A percentile compares a stretch with the other conserved stretches of the same genome.
Conservation (phyloP, 2,888 invertebrate species). For the Hypercompe scribonia region DNA sequence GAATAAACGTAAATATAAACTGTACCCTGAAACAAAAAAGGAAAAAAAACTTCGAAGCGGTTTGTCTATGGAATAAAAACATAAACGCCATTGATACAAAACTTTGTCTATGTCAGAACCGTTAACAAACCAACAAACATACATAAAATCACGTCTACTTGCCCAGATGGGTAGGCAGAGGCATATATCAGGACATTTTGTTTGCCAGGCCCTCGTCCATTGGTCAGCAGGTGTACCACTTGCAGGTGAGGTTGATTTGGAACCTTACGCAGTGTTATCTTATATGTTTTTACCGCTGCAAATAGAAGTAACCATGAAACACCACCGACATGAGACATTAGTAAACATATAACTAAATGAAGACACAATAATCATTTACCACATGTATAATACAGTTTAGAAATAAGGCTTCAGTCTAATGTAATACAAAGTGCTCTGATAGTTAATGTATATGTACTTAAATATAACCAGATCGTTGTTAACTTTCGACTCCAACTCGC, state of each 20-base stretch:
- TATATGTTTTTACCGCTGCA: background rate
- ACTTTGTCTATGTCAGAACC: no score
- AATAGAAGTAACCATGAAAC: constrained; percentile 6
- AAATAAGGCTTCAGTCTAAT: constrained; percentile 48
- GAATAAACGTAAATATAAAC: background rate
- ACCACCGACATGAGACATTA: constrained; percentile 6
- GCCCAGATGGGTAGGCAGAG: no score
- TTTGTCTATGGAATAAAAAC: no score
- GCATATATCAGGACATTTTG: no score
- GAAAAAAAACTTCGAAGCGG: no score
- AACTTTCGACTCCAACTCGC: constrained; percentile 45
- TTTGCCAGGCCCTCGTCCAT: no score
- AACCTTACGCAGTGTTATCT: background rate
- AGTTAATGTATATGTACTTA: constrained; percentile 81
- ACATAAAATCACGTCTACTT: no score
- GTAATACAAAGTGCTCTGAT: constrained; percentile 72
- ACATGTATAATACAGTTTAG: constrained; percentile 50
- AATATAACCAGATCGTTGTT: constrained; percentile 71
- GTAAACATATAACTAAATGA: constrained; percentile 4
- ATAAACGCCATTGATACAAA: no score
- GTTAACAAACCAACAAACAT: no score
- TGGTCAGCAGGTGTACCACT: no score
- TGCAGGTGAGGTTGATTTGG: no score
- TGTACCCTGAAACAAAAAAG: no score
- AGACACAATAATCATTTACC: constrained; percentile 47